These are phyloP conservation scores for Meloe dianella DNA, from an alignment of 2,888 invertebrate species.

Conservation along the genomic window DNA sequence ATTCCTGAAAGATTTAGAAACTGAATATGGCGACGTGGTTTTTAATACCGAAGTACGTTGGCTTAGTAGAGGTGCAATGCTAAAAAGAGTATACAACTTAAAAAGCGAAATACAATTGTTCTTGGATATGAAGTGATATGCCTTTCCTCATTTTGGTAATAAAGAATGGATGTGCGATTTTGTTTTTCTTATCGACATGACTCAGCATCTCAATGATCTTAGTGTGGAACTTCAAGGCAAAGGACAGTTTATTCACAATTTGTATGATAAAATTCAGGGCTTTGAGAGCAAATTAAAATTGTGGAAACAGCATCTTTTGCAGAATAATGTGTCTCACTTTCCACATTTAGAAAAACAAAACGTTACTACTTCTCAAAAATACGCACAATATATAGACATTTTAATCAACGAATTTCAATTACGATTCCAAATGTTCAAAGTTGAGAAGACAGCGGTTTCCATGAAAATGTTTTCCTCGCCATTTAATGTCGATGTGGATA, in stretches of 20 bases:
- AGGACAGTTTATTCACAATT: constrained; percentile 21
- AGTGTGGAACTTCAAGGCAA: too few relatives aligned
- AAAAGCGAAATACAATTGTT: constrained; percentile 35
- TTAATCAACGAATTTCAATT: constrained; percentile 29
- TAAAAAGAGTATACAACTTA: constrained; percentile 33
- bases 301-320: constrained; percentile 30
- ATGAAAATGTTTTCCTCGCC: constrained; percentile 33
- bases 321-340: constrained; percentile 33
- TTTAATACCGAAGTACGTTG: constrained; percentile 35
- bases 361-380: constrained; percentile 28
- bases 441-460: constrained; percentile 30
- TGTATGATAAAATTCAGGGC: constrained; percentile 26
- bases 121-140: constrained; percentile 16
- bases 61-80: constrained; percentile 32
- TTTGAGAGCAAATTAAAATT: constrained; percentile 29
- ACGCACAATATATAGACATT: constrained; percentile 29
- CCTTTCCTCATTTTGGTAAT: constrained; percentile 33
- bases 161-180: too few relatives aligned
- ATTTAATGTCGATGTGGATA: constrained; percentile 35
- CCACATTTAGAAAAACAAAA: constrained; percentile 31
- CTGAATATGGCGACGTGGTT: constrained; percentile 35
- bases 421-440: constrained; percentile 26
- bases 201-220: constrained; percentile 31
- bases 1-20: constrained; percentile 31
- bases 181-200: constrained; percentile 28